Evolutionary conservation across 1,140 invertebrate species (phyloP), one percentile per base, ranked within the genome.

Genomic region (Cryptotermes secundus): DNA sequence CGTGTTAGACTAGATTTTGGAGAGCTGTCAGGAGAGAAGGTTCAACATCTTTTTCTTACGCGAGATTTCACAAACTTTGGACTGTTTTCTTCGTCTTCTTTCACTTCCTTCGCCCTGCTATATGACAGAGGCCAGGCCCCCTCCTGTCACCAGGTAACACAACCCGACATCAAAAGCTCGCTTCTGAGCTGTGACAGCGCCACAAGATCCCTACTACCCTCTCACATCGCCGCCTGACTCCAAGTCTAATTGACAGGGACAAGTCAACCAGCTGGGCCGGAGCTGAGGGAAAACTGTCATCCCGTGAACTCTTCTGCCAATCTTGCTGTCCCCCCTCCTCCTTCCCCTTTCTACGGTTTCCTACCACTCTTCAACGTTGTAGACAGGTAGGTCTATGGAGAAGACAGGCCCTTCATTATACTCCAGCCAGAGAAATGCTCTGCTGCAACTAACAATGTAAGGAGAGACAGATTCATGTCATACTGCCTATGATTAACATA

Each of bases 141-240:
- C 80, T 35, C 36, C 86, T 87, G 87, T 88, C 87, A 87, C 84
- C 88, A 87, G 87, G 87, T 87, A 88, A 88, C 87, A 85, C 83
- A 87, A 88, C 85, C 87, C 86, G 87, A 87, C 87, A 86, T 86
- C 87, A 88, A 87, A 87, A 35, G 49, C 83, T 86, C 86, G 86
- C 45, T 49, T 19, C 45, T 49, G 45, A 49, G 81, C 35, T 31
- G 22, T 49, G 81, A 82, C 36, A 82, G 81, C 59, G 59, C 81
- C 80, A 38, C 80, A 35, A 38, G 80, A 81, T 81, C 22, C 80
- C 80, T 81, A 35, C 42, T 35, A 42, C 80, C 80, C 80, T 35
- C 34, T 38, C 34, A 35, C 80, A 38, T 38, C 12, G 36, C 35
- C 12, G 36, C 35, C 34, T 49, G 45, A 49, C 45, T 49, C 45